These are phyloP conservation scores for Nomada lathburiana DNA, from an alignment of 2,888 invertebrate species.

Conservation along the genomic window DNA sequence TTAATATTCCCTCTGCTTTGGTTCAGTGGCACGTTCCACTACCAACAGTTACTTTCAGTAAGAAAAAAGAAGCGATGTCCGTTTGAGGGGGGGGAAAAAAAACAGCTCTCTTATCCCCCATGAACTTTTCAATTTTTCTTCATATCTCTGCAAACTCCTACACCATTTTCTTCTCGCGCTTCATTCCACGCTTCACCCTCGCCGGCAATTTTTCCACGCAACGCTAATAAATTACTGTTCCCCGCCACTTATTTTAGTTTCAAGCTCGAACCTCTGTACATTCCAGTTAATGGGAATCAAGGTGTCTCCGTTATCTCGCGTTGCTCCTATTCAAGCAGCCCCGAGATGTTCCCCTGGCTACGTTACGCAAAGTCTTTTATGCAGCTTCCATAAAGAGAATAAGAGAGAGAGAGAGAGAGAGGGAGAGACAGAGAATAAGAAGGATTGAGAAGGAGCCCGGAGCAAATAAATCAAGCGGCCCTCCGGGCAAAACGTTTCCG, in stretches of 20 bases:
- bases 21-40: too few species aligned
- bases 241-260: constrained; percentile 37
- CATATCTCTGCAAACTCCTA: neutral
- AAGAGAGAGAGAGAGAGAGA: too few species aligned
- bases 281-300: constrained; percentile 49
- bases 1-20: too few species aligned
- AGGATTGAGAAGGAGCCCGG: constrained; percentile 6
- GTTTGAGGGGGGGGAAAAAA: neutral
- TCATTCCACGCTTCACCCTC: neutral
- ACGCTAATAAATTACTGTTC: constrained; percentile 41
- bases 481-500: constrained; percentile 46
- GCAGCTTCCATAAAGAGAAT: constrained; percentile 17
- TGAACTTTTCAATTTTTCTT: neutral
- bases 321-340: constrained; percentile 33
- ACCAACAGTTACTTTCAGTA: too few species aligned
- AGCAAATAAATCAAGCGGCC: constrained; percentile 57
- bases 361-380: constrained; percentile 45
- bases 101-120: neutral
- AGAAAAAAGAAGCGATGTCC: too few species aligned
- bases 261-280: constrained; percentile 11
- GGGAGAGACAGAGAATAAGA: too few species aligned
- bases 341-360: constrained; percentile 7
- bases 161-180: neutral
- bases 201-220: constrained; percentile 11
- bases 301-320: constrained; percentile 55